Evolutionary conservation across 2,888 invertebrate species (phyloP), one percentile per base, ranked within the genome.

Genomic region (Callosobruchus maculatus): DNA sequence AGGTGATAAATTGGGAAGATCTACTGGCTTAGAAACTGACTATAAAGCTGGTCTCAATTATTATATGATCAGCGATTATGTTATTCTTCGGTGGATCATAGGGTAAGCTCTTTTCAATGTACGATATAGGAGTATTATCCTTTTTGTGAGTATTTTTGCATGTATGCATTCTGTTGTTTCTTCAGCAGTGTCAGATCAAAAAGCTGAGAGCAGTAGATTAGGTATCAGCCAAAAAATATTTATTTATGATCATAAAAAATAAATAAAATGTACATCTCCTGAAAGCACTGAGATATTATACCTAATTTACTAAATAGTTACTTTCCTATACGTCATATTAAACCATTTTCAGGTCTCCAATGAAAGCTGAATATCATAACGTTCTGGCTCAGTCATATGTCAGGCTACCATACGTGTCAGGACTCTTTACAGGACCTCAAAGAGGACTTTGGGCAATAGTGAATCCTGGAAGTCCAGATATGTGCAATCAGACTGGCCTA

Each of bases 1-100:
- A 21, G 89, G 89, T 2, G 80, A 85, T 66, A 88, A 88, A 83
- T 80, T 89, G 76, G 89, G 88, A 20, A 78, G 80, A 71, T 88
- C 89, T 0, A 83, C 82, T 18, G 88, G 87, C 18, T 80, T 89
- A 67, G 82, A 85, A 22, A 81, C 85, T n/a, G 88, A 89, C 80
- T 78, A 80, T 5, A 85, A 83, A 77, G 84, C 84, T 66, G 88
- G 88, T 20, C 80, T 89, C 66, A 86, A 84, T 77, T 89, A 89
- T 80, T 88, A 87, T 77, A 82, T 89, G 78, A 81, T 83, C 7
- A 82, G 87, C 49, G 88, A 88, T 81, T 86, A 83, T 78, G 89
- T 86, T 3, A 84, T 88, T 21, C 84, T 89, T 21, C 85, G 88
- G 72, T 89, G 88, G 88, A 83, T 86, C 77, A 86, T 84, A n/a